Conservation (phyloP, 53 echinoderm and acorn worm genomes). For the Temnopleurus reevesii region DNA sequence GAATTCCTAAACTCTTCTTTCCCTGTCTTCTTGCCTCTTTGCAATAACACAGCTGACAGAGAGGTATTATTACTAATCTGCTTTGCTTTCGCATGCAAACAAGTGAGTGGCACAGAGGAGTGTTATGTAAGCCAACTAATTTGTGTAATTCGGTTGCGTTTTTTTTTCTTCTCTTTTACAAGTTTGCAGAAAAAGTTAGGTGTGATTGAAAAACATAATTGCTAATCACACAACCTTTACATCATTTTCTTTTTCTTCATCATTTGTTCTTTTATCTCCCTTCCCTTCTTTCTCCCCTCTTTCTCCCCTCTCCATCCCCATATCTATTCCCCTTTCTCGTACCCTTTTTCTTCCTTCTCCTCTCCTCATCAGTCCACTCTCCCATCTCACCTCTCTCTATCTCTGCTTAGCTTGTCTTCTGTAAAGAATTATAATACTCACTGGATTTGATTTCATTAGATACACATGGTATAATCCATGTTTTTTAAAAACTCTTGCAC, state of each 20-base stretch:
- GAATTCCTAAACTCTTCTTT: neutral
- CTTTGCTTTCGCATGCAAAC: slow-evolving; percentile 1
- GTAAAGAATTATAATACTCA: too few relatives aligned
- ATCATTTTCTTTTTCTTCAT: neutral
- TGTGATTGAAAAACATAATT: neutral
- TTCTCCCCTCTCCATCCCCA: too few relatives aligned
- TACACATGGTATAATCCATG: too few relatives aligned
- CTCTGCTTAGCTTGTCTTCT: too few relatives aligned
- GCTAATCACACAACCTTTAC: neutral
- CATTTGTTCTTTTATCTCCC: too few relatives aligned
- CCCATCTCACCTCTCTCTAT: neutral
- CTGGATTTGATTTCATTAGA: too few relatives aligned
- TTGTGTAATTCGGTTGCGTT: neutral
- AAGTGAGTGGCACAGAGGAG: neutral
- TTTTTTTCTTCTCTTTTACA: neutral
- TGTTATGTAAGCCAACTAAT: neutral
- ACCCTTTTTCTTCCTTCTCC: neutral
- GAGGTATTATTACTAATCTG: slow-evolving; percentile 2
- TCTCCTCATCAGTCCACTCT: neutral
- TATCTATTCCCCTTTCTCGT: too few relatives aligned
- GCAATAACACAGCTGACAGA: slow-evolving; percentile 34
- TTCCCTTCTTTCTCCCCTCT: neutral
- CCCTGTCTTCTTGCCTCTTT: neutral
- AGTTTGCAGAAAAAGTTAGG: neutral
- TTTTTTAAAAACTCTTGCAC: too few relatives aligned